Conservation (phyloP, 2,888 invertebrate species). For the Pseudococcus longispinus region DNA sequence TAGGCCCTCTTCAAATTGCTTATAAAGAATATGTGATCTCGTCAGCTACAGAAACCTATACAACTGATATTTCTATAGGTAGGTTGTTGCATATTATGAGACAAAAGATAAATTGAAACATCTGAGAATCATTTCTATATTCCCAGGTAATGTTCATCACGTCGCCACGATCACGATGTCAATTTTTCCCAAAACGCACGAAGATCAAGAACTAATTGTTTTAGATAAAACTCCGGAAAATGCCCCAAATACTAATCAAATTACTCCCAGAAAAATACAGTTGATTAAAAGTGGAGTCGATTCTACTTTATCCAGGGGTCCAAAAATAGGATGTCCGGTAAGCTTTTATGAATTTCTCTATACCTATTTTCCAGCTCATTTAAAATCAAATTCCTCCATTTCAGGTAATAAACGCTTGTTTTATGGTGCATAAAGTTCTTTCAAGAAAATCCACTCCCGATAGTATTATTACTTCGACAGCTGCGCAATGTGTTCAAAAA, state of each 20-base stretch:
- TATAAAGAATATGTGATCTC: slow-evolving; percentile 79
- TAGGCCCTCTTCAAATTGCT: slow-evolving; percentile 91
- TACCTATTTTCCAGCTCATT: slow-evolving; percentile 41
- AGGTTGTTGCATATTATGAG: not conserved
- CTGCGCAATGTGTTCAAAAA: slow-evolving; percentile 82
- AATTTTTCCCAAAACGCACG: slow-evolving; percentile 65
- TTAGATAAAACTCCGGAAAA: slow-evolving; percentile 74
- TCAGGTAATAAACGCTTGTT: slow-evolving; percentile 75
- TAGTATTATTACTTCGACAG: slow-evolving; percentile 80
- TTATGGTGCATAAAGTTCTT: slow-evolving; percentile 78
- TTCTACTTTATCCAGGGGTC: slow-evolving; percentile 79
- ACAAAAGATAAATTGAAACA: not conserved
- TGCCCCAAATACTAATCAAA: slow-evolving; percentile 71
- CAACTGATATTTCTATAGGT: slow-evolving; percentile 54
- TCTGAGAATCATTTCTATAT: not conserved
- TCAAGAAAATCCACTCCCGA: slow-evolving; percentile 79
- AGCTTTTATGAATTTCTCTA: slow-evolving; percentile 58
- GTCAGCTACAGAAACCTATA: slow-evolving; percentile 64
- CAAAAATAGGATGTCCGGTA: slow-evolving; percentile 84
- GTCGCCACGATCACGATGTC: slow-evolving; percentile 67
- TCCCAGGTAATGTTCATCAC: not conserved
- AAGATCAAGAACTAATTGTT: slow-evolving; percentile 63
- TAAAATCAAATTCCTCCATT: slow-evolving; percentile 57
- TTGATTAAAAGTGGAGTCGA: slow-evolving; percentile 77
- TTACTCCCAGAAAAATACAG: slow-evolving; percentile 72